Base-by-base conservation (phyloP, 2,888 invertebrate species). In the Eristalis arbustorum region DNA sequence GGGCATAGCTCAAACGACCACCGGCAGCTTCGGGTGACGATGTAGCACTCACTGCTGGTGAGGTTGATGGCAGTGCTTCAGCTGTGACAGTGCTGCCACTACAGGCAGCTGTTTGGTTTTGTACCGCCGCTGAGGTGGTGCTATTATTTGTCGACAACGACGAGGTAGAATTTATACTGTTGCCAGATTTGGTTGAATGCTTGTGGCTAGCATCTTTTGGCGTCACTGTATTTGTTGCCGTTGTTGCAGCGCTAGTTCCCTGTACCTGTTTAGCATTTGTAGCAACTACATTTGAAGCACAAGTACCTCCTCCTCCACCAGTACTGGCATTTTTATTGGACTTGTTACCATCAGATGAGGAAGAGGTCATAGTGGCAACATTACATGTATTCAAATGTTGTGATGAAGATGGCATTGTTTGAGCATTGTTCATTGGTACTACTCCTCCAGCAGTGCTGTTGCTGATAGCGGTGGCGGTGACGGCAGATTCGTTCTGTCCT, bases 1-100 rank as follows among this genome's bases (percentile, higher is more conserved):
- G 95, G 84, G 95, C 95, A 91, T 95, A 95, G 91, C 95, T 95
- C 91, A 95, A 93, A 68, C 92, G 91, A 40, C 91, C 88, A 13
- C 88, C 88, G 72, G 85, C 88, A n/a, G 88, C 67, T 25, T 84
- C 71, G 14, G 80, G 68, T 40, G 69, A 49, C 61, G 66, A 62
- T 89, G 82, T 90, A 88, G 89, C 89, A 90, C 88, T 89, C 89
- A 49, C 73, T 2, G 71, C 25, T 57, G 74, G 68, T 25, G 80
- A 81, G 23, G 74, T 64, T 4, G 81, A 69, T 69, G 81, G 74
- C 69, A 81, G 74, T 69, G 73, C 75, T 28, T 75, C 59, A 71
- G 90, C 89, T 49, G 90, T 89, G 72, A 89, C 90, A 64, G 89
- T 74, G 28, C 22, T 25, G 28, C 69, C 73, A 63, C 68, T 74